phyloP scores from a whole-genome alignment of 2,113 vertebrate species.

The Ictalurus punctatus region DNA sequence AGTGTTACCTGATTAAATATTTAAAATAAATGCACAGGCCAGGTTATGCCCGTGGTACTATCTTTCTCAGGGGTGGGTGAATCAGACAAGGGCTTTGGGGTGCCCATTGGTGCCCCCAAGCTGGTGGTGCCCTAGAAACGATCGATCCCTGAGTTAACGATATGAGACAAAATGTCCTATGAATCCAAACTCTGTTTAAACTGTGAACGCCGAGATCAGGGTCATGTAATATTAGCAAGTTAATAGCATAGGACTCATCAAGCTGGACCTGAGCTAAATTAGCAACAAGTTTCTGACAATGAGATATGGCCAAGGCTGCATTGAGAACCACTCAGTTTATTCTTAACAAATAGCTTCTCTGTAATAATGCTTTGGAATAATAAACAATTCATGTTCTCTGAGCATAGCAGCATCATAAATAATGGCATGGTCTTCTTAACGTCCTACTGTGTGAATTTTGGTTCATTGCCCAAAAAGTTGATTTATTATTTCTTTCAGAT shows the following conservation, averaged over 20 bases:
- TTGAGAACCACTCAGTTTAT: conserved; percentile 4
- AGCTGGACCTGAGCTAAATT: conserved; percentile 60
- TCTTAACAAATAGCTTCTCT: not conserved
- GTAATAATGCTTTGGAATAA: not conserved
- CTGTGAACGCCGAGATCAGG: conserved; percentile 17
- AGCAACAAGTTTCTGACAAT: conserved; percentile 50
- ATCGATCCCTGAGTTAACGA: not conserved
- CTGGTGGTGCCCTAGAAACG: too few relatives aligned
- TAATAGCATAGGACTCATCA: conserved; percentile 54
- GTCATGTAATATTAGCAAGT: conserved; percentile 26
- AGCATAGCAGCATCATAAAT: not conserved
- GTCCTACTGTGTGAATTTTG: not conserved
- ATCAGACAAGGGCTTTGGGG: too few relatives aligned
- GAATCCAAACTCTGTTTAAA: conserved; percentile 23
- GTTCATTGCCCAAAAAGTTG: not conserved
- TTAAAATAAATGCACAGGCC: too few relatives aligned
- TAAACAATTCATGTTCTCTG: not conserved
- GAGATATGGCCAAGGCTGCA: conserved; percentile 42
- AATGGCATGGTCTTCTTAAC: not conserved
- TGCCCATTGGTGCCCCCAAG: too few relatives aligned
- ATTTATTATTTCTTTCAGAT: not conserved
- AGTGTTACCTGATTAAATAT: too few relatives aligned
- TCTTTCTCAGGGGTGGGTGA: too few relatives aligned
- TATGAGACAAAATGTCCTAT: conserved; percentile 4
- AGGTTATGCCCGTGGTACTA: too few relatives aligned